Evolutionary conservation across 2,888 invertebrate genomes (phyloP), one percentile per base, ranked within the genome.

Genomic region (Amblyjoppa proteus): DNA sequence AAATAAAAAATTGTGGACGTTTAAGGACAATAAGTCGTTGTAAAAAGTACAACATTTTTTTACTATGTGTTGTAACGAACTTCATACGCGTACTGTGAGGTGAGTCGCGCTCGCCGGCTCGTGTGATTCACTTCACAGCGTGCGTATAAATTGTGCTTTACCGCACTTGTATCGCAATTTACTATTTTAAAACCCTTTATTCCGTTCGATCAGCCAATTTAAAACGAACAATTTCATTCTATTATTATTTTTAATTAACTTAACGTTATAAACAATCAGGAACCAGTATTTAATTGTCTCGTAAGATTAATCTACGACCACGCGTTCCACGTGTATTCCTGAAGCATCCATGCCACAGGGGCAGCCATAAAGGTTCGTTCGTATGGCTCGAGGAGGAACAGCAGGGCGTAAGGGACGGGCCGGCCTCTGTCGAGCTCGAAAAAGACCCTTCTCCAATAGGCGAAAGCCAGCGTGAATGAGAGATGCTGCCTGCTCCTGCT

Each of bases 391-490:
- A 70, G 77, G 85, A 83, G 88, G 89, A 90, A 89, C 90, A 89
- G 90, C 90, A 89, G 92, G 91, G 90, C 90, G 90, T 90, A 89
- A 88, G 90, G 88, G 90, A 90, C 88, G 89, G 89, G 86, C 90
- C 90, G 89, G 87, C 90, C 91, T 88, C 87, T 76, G 68, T 84
- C 61, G 64, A 89, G 87, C 78, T 79, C 88, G 87, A 87, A 89
- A 49, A 90, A 90, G 91, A 90, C 89, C 91, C 89, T 91, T 90
- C 90, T 87, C 88, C 88, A 90, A 90, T 91, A 79, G 86, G 87
- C 87, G 88, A 81, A 87, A 86, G 80, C 85, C 76, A 86, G 87
- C 88, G 85, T 79, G 79, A 87, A 74, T 87, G 85, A 88, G 86
- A 88, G 89, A 91, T 90, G 89, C 88, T 89, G 87, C 76, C 64